A percentile compares a stretch with the other conserved stretches of the same genome.
Conservation (phyloP, 1,140 invertebrate genomes). For the Anoplophora glabripennis region DNA sequence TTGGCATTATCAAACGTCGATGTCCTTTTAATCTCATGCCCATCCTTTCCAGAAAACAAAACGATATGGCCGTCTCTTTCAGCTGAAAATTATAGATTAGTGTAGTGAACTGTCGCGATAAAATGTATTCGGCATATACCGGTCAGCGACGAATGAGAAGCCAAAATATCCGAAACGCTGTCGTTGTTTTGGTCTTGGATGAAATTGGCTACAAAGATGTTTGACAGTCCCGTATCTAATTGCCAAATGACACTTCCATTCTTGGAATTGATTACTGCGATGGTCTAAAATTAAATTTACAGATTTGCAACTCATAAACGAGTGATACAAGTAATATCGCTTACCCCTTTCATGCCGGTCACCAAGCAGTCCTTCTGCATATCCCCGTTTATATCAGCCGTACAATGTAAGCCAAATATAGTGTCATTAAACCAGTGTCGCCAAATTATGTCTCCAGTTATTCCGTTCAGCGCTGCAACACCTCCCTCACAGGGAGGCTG, state of each 20-base stretch:
- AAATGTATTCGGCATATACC: slow-evolving; percentile 21
- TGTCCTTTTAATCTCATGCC: slow-evolving; percentile 61
- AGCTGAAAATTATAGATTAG: slow-evolving; percentile 11
- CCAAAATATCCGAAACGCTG: slow-evolving; percentile 67
- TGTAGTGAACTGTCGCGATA: neutral
- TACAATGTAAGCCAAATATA: slow-evolving; percentile 73
- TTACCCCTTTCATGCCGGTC: slow-evolving; percentile 70
- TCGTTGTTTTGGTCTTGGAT: slow-evolving; percentile 73
- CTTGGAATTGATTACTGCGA: slow-evolving; percentile 66
- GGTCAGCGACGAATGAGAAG: slow-evolving; percentile 61
- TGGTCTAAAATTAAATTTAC: slow-evolving; percentile 57
- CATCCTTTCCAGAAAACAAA: slow-evolving; percentile 69
- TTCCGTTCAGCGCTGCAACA: slow-evolving; percentile 72
- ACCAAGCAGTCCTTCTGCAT: slow-evolving; percentile 70
- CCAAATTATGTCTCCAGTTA: slow-evolving; percentile 72
- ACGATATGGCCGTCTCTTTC: slow-evolving; percentile 59
- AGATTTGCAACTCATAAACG: too few species aligned
- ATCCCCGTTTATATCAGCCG: slow-evolving; percentile 70
- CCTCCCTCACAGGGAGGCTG: slow-evolving; percentile 71
- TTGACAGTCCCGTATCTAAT: slow-evolving; percentile 53
- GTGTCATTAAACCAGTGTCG: slow-evolving; percentile 70
- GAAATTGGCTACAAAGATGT: slow-evolving; percentile 68
- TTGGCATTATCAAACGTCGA: slow-evolving; percentile 66
- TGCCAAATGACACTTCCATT: slow-evolving; percentile 70
- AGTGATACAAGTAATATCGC: slow-evolving; percentile 12